Conservation (phyloP, 2,113 vertebrate species). For the Pogonocichla stellata region DNA sequence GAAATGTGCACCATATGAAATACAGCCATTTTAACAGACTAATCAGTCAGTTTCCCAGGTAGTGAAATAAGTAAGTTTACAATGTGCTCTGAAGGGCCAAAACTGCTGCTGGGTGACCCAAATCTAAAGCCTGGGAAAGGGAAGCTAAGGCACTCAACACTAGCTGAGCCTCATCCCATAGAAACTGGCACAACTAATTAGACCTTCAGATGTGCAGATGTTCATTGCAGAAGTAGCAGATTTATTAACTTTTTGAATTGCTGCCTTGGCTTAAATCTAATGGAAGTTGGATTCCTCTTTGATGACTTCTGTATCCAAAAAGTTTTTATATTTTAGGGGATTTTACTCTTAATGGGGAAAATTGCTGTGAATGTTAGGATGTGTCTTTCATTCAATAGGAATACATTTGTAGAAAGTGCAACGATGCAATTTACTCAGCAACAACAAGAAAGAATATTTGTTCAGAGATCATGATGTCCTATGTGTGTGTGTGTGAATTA, state of each 20-base stretch:
- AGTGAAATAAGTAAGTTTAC: neutral
- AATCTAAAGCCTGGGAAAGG: neutral
- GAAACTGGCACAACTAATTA: neutral
- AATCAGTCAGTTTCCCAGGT: neutral
- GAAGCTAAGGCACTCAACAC: neutral
- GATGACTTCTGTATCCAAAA: neutral
- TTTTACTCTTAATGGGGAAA: neutral
- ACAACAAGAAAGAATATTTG: neutral
- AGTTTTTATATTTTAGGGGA: neutral
- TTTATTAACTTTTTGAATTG: neutral
- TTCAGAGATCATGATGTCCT: neutral
- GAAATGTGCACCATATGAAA: neutral
- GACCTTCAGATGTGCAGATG: neutral
- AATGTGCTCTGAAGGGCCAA: neutral
- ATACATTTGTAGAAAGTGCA: neutral
- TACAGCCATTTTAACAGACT: neutral
- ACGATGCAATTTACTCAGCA: neutral
- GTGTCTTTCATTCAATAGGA: neutral
- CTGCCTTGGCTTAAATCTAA: neutral
- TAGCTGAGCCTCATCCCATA: neutral
- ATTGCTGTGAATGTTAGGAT: neutral
- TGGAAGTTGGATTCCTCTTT: neutral
- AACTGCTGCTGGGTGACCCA: neutral
- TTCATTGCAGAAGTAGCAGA: neutral
- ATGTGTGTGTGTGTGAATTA: neutral